Evolutionary conservation across 1,140 invertebrate genomes (phyloP), one percentile per base, ranked within the genome.

Genomic region (Drosophila nikananu): DNA sequence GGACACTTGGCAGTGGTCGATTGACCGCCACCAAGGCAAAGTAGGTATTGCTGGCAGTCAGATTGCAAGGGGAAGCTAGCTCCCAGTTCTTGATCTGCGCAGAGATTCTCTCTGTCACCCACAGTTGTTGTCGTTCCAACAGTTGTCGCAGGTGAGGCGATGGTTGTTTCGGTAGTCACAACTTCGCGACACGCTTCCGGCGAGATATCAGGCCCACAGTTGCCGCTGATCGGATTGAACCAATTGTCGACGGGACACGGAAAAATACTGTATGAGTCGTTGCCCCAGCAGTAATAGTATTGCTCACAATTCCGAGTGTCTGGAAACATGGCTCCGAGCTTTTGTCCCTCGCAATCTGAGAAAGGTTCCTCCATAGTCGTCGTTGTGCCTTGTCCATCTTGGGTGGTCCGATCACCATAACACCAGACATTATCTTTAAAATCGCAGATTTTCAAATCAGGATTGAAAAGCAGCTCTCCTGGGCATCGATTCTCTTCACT

Each of bases 1-100:
- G 82, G 81, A 42, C 86, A 91, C 10, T 65, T 65, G 5, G 72
- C 67, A 1, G 58, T 49, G 1, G 51, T n/a, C 9, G 63, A 86
- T 21, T 65, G 32, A n/a, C 78, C 86, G 51, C 64, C 61, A 7
- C 77, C 77, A 21, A 80, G 64, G 51, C 86, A 91, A 10, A 78
- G 19, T n/a, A 78, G 70, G 42, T 91, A 91, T 27, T 78, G 37
- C 15, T 81, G 64, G 19, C 86, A 91, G 51, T 91, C 49, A 0
- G 57, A 48, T 23, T 35, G 13, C 17, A 66, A 23, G 0, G 86
- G 74, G 49, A 78, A 91, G 2, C 71, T 65, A 2, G 58, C 51
- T 6, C 80, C 82, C 3, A 42, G 1, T 4, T 59, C 44, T 44
- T 86, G 60, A n/a, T 48, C 61, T 2, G 30, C 35, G 23, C 86